These are phyloP conservation scores for Caradrina clavipalpis DNA, from an alignment of 2,888 invertebrate species.

Conservation along the genomic window DNA sequence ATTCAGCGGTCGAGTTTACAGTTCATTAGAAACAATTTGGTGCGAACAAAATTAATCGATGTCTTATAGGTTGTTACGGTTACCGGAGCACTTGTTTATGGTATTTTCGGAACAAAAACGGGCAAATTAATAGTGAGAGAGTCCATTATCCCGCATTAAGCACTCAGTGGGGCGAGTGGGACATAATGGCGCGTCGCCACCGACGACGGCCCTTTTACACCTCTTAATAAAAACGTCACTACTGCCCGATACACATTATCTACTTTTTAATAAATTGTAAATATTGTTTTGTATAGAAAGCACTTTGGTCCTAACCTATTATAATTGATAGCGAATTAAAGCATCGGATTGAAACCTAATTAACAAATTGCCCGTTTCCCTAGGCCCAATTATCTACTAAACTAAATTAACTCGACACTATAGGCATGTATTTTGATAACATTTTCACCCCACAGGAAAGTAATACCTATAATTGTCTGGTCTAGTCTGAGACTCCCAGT, in stretches of 20 bases:
- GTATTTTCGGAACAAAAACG: constrained; percentile 80
- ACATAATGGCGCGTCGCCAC: constrained; percentile 80
- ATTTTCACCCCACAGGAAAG: neutral
- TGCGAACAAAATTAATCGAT: constrained; percentile 44
- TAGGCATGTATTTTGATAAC: neutral
- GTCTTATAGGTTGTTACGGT: constrained; percentile 53
- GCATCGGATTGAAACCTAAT: neutral
- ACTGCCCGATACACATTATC: constrained; percentile 73
- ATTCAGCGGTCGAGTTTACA: constrained; percentile 38
- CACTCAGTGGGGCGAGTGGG: constrained; percentile 83
- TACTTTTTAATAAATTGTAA: constrained; percentile 61
- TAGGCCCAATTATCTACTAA: too few species aligned
- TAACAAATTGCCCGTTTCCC: neutral
- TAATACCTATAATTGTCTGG: constrained; percentile 1
- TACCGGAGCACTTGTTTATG: constrained; percentile 72
- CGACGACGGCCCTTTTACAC: constrained; percentile 77
- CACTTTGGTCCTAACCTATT: neutral
- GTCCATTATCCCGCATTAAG: constrained; percentile 88
- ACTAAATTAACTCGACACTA: too few species aligned
- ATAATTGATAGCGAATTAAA: neutral
- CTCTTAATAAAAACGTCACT: constrained; percentile 82
- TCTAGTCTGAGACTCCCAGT: neutral
- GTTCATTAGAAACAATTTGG: constrained; percentile 44
- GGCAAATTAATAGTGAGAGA: constrained; percentile 86
- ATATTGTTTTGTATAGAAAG: constrained; percentile 6